A percentile compares a stretch with the other conserved stretches of the same genome.
Conservation (phyloP, 2,113 vertebrate species). For the Rhinolophus ferrumequinum region DNA sequence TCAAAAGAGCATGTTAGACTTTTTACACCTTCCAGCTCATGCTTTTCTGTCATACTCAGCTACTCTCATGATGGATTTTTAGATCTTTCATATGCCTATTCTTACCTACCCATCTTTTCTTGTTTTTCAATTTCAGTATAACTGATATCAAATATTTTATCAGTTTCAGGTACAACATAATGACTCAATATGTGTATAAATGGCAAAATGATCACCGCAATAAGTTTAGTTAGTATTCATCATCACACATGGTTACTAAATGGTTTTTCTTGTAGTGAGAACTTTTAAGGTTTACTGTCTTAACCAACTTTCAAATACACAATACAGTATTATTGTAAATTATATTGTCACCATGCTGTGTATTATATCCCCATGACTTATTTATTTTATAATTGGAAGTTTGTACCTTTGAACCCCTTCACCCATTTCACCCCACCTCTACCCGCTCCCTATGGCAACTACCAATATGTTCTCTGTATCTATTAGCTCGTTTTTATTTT, state of each 20-base stretch:
- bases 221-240: background rate
- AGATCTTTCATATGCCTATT: background rate
- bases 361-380: background rate
- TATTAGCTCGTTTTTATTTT: background rate
- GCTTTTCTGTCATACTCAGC: background rate
- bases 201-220: background rate
- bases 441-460: background rate
- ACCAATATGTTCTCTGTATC: background rate
- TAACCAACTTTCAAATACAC: background rate
- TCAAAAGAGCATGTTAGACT: background rate
- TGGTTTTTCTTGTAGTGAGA: background rate
- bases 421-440: background rate
- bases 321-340: background rate
- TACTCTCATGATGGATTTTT: background rate
- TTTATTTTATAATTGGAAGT: background rate
- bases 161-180: background rate
- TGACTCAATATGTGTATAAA: background rate
- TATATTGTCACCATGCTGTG: background rate
- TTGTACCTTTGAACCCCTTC: background rate
- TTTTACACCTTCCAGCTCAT: background rate
- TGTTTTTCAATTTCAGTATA: background rate
- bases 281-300: background rate
- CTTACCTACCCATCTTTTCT: background rate
- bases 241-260: background rate
- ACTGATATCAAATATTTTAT: background rate